These are phyloP conservation scores for Sus scrofa DNA, from an alignment of 2,113 vertebrate genomes.

Conservation along the genomic window DNA sequence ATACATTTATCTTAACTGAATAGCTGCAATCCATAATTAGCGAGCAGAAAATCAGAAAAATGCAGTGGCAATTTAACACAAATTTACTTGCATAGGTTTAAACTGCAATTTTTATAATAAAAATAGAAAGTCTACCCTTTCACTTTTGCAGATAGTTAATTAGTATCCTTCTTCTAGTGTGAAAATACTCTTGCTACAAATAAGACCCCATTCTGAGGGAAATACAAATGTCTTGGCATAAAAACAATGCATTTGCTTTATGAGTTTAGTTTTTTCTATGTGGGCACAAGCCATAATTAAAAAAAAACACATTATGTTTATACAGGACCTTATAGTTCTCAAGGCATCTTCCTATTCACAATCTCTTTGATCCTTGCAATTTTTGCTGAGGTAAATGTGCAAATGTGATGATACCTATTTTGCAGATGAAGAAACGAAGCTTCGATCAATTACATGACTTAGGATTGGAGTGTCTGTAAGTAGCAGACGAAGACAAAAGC, in stretches of 20 bases:
- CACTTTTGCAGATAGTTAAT: slow-evolving; percentile 74
- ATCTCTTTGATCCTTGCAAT: neutral
- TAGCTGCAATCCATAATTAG: slow-evolving; percentile 73
- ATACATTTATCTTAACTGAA: slow-evolving; percentile 82
- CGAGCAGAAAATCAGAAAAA: slow-evolving; percentile 71
- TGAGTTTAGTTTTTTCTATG: slow-evolving; percentile 62
- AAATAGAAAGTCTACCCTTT: slow-evolving; percentile 67
- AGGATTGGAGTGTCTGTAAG: neutral
- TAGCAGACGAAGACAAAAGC: neutral
- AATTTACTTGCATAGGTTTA: slow-evolving; percentile 73
- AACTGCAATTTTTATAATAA: slow-evolving; percentile 76
- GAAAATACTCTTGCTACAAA: slow-evolving; percentile 78
- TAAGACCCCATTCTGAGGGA: slow-evolving; percentile 63
- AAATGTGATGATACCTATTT: neutral
- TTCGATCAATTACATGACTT: neutral
- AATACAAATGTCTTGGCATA: slow-evolving; percentile 54
- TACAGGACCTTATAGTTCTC: neutral
- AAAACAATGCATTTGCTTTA: slow-evolving; percentile 54
- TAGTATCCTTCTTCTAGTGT: slow-evolving; percentile 79
- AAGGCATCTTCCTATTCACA: neutral
- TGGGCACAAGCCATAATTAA: neutral
- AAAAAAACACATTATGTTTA: slow-evolving; percentile 3
- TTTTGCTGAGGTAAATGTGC: neutral
- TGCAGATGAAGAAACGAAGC: neutral
- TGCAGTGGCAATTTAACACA: slow-evolving; percentile 59